A percentile compares a stretch with the other conserved stretches of the same genome.
Evolutionary conservation across 2,113 vertebrate species (phyloP).

Genomic region (Athene noctua): DNA sequence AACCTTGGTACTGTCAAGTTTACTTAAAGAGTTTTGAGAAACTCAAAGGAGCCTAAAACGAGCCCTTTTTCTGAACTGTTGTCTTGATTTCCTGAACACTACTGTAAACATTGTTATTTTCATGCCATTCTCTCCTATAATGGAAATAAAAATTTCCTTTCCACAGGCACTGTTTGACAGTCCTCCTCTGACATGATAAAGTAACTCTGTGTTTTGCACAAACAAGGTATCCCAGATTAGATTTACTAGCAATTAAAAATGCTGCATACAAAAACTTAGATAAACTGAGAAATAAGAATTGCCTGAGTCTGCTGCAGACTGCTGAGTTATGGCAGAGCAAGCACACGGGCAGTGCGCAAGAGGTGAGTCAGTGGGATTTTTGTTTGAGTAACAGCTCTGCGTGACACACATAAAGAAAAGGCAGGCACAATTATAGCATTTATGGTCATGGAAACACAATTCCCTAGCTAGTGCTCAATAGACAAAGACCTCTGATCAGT

Average conservation of each 20-base stretch:
- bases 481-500: neutral
- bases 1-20: neutral
- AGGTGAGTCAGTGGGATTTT: neutral
- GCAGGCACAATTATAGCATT: neutral
- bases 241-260: neutral
- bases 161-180: neutral
- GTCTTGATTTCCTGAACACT: neutral
- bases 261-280: neutral
- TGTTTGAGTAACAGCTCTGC: conserved; percentile 16
- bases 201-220: neutral
- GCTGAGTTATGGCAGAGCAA: neutral
- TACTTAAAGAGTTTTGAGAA: neutral
- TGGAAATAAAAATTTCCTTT: neutral
- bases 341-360: neutral
- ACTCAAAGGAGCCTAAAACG: neutral
- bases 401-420: neutral
- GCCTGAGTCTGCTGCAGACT: neutral
- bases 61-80: neutral
- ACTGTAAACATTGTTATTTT: neutral
- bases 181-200: neutral
- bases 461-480: neutral
- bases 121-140: neutral
- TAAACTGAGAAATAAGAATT: neutral
- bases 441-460: neutral
- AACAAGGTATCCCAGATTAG: neutral